These are phyloP conservation scores for Bellardia bayeri DNA, from an alignment of 2,888 invertebrate genomes.

Conservation along the genomic window DNA sequence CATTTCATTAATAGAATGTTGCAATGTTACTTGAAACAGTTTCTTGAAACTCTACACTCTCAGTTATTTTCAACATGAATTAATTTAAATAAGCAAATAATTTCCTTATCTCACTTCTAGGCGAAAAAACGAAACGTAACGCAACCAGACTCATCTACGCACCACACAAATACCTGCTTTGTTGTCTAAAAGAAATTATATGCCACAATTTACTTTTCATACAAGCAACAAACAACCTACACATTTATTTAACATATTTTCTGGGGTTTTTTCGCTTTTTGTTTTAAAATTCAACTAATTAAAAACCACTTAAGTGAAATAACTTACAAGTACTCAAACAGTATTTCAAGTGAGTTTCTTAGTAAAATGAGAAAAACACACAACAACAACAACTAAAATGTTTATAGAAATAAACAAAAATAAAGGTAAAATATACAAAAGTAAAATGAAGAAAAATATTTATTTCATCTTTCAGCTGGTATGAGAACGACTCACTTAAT, in stretches of 20 bases:
- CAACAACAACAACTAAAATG: neutral
- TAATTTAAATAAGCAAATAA: neutral
- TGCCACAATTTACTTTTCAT: constrained; percentile 35
- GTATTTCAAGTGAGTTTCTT: constrained; percentile 56
- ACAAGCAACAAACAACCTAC: constrained; percentile 2
- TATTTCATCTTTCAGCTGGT: constrained; percentile 22
- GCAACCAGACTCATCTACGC: neutral
- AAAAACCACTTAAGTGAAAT: constrained; percentile 70
- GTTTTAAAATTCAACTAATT: constrained; percentile 67
- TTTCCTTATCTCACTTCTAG: neutral
- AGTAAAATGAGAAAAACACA: constrained; percentile 12
- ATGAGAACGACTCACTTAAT: constrained; percentile 64
- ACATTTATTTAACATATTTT: constrained; percentile 15
- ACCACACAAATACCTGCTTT: neutral
- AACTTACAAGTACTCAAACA: constrained; percentile 66
- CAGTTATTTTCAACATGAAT: neutral
- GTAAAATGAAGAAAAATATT: constrained; percentile 14
- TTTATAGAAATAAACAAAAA: constrained; percentile 5
- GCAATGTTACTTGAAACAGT: neutral
- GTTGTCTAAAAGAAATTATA: constrained; percentile 6
- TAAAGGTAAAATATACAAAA: constrained; percentile 37
- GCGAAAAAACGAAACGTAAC: neutral
- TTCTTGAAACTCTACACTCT: neutral
- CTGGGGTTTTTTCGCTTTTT: neutral
- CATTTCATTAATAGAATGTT: neutral